phyloP scores from a whole-genome alignment of 2,113 vertebrate species.

The Sylvietta virens region DNA sequence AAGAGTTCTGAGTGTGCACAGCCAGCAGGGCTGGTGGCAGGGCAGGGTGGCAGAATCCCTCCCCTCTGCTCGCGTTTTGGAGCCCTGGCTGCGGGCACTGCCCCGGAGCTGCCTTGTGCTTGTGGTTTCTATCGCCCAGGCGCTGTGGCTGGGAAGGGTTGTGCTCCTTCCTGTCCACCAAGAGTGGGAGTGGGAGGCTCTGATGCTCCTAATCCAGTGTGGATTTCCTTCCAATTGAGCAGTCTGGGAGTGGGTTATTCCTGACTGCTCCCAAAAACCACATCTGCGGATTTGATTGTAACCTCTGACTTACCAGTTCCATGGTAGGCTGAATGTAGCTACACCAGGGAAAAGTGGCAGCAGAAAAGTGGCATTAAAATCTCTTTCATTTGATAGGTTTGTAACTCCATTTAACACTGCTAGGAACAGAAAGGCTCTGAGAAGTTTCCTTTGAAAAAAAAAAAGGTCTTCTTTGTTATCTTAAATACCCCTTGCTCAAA shows the following conservation, averaged over 20 bases:
- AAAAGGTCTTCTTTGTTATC: background rate
- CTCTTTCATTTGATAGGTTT: background rate
- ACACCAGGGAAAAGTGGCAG: background rate
- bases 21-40: background rate
- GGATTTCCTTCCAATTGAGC: background rate
- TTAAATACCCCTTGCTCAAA: background rate
- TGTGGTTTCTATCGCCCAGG: background rate
- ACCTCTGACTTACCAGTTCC: background rate
- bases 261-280: background rate
- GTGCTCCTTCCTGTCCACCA: background rate
- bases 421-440: background rate
- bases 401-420: background rate
- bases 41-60: background rate
- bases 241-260: background rate
- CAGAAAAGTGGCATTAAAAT: slow-evolving; percentile 20
- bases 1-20: slow-evolving; percentile 15
- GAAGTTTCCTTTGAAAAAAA: background rate
- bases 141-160: background rate
- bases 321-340: background rate
- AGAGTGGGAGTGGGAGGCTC: background rate
- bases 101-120: background rate
- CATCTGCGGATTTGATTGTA: background rate
- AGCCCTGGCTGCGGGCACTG: background rate
- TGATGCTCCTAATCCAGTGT: background rate
- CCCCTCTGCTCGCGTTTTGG: background rate